These are phyloP conservation scores for Empis livida DNA, from an alignment of 2,888 invertebrate species.

Conservation along the genomic window DNA sequence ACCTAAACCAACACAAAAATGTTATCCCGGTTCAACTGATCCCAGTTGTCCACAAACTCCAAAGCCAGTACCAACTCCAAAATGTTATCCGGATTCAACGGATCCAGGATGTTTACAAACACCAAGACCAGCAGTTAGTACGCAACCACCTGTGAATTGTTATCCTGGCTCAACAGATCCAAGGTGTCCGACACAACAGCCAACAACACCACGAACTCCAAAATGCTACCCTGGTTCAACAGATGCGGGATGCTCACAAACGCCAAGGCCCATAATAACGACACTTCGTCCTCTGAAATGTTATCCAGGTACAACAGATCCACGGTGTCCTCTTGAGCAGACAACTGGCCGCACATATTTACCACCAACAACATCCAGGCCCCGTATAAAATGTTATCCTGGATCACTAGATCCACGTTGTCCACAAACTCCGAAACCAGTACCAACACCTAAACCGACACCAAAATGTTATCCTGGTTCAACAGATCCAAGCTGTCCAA, in stretches of 20 bases:
- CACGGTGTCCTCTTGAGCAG: slow-evolving; percentile 24
- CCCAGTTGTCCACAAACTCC: slow-evolving; percentile 7
- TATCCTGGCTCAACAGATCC: slow-evolving; percentile 22
- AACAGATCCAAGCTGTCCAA: slow-evolving; percentile 13
- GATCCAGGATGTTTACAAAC: slow-evolving; percentile 24
- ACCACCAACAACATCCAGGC: not conserved
- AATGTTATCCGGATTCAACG: slow-evolving; percentile 21
- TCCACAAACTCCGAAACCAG: slow-evolving; percentile 9
- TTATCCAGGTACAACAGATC: slow-evolving; percentile 26
- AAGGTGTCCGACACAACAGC: slow-evolving; percentile 16
- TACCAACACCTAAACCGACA: not conserved
- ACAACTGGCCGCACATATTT: not conserved
- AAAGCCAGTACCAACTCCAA: slow-evolving; percentile 12
- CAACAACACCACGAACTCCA: slow-evolving; percentile 15
- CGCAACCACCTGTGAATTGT: slow-evolving; percentile 18
- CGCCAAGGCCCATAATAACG: not conserved
- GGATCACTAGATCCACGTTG: slow-evolving; percentile 18
- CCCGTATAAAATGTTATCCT: slow-evolving; percentile 16
- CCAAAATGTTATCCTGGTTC: slow-evolving; percentile 28
- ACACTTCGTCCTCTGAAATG: slow-evolving; percentile 20
- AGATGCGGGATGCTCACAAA: slow-evolving; percentile 29
- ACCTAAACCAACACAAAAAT: slow-evolving; percentile 14
- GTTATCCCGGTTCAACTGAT: slow-evolving; percentile 22
- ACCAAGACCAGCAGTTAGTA: slow-evolving; percentile 9
- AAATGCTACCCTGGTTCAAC: slow-evolving; percentile 26